These are phyloP conservation scores for Petromus typicus DNA, from an alignment of 2,113 vertebrate genomes.

Conservation along the genomic window DNA sequence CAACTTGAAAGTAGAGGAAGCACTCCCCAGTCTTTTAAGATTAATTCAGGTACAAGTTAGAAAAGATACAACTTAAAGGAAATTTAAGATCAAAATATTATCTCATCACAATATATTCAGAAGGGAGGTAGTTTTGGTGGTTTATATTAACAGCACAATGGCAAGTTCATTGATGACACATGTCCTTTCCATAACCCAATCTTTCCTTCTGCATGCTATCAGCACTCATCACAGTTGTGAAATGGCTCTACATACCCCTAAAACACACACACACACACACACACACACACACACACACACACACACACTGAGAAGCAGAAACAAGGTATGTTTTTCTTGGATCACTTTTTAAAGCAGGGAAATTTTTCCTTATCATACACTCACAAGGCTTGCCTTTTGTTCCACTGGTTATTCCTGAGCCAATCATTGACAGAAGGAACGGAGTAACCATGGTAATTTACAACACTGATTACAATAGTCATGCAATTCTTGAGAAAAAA, in stretches of 20 bases:
- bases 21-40: not conserved
- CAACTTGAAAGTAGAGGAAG: constrained; percentile 9
- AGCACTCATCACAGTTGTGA: not conserved
- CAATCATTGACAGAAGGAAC: not conserved
- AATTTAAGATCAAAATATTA: not conserved
- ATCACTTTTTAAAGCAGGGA: not conserved
- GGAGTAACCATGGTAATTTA: not conserved
- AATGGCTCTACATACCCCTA: not conserved
- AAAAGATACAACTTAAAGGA: constrained; percentile 13
- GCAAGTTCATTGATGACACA: not conserved
- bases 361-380: not conserved
- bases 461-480: not conserved
- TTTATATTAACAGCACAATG: not conserved
- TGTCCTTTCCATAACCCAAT: not conserved
- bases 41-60: not conserved
- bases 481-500: not conserved
- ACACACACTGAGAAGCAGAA: not conserved
- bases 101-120: not conserved
- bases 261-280: not conserved
- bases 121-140: not conserved
- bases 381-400: not conserved
- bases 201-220: not conserved
- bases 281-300: not conserved
- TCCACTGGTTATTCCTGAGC: not conserved
- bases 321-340: not conserved